Conservation (phyloP, 2,888 invertebrate species). For the Selenia dentaria region DNA sequence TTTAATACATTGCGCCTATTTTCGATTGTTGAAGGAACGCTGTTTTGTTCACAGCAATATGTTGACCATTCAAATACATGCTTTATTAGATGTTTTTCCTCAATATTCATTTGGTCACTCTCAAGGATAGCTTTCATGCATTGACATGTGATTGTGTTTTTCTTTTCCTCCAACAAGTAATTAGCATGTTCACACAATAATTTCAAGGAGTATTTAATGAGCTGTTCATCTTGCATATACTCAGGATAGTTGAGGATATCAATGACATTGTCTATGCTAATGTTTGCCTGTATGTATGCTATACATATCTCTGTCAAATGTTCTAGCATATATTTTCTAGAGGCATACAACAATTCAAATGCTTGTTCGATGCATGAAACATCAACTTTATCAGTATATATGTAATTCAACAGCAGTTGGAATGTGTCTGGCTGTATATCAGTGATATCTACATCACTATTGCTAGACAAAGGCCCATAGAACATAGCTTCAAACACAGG, state of each 20-base stretch:
- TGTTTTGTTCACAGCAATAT: constrained; percentile 74
- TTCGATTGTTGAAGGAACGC: constrained; percentile 60
- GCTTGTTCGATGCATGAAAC: constrained; percentile 84
- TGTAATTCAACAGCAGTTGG: constrained; percentile 84
- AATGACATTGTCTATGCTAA: constrained; percentile 84
- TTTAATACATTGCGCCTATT: constrained; percentile 71
- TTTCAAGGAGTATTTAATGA: constrained; percentile 78
- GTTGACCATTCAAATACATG: constrained; percentile 83
- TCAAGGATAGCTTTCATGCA: constrained; percentile 79
- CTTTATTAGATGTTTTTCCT: constrained; percentile 80
- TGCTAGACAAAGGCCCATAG: constrained; percentile 84
- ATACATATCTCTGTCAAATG: constrained; percentile 79
- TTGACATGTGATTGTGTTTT: constrained; percentile 70
- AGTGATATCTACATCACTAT: constrained; percentile 76
- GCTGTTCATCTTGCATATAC: constrained; percentile 81
- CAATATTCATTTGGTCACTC: constrained; percentile 76
- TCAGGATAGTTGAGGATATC: constrained; percentile 86
- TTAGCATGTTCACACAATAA: constrained; percentile 83
- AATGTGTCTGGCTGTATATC: constrained; percentile 86
- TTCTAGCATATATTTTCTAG: constrained; percentile 86
- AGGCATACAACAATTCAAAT: constrained; percentile 86
- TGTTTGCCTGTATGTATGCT: constrained; percentile 78
- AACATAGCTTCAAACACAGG: constrained; percentile 89
- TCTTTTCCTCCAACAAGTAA: constrained; percentile 79
- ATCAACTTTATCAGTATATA: constrained; percentile 85